These are phyloP conservation scores for Lampris incognitus DNA, from an alignment of 2,113 vertebrate species.

Conservation along the genomic window DNA sequence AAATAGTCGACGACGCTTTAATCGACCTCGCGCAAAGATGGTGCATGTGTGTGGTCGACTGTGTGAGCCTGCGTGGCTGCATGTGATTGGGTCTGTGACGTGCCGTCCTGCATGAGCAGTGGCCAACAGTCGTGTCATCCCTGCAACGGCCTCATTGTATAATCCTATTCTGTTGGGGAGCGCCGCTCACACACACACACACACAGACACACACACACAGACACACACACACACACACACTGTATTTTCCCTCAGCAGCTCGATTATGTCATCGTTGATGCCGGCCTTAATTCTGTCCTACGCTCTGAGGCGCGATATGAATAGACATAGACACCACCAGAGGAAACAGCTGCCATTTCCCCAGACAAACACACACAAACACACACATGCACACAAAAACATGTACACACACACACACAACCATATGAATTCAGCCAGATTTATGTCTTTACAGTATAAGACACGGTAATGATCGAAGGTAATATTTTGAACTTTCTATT, in stretches of 20 bases:
- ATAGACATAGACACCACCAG: slow-evolving; percentile 59
- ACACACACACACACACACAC: slow-evolving; percentile 42
- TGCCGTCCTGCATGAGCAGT: slow-evolving; percentile 10
- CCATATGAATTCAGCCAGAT: slow-evolving; percentile 12
- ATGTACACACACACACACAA: background rate
- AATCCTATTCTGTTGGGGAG: slow-evolving; percentile 55
- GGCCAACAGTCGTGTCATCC: slow-evolving; percentile 23
- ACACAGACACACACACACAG: slow-evolving; percentile 37
- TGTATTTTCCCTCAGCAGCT: slow-evolving; percentile 66
- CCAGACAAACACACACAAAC: background rate
- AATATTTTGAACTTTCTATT: no score
- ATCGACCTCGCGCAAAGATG: slow-evolving; percentile 4
- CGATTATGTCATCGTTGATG: slow-evolving; percentile 72
- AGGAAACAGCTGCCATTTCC: slow-evolving; percentile 42
- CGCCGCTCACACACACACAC: slow-evolving; percentile 31
- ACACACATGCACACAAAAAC: background rate
- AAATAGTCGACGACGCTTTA: slow-evolving; percentile 5
- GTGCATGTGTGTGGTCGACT: background rate
- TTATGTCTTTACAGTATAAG: background rate
- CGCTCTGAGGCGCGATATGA: slow-evolving; percentile 59
- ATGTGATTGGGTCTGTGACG: slow-evolving; percentile 12
- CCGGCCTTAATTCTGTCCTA: slow-evolving; percentile 60
- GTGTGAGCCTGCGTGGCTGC: background rate
- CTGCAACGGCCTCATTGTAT: slow-evolving; percentile 45
- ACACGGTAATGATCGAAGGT: no score